Conservation (phyloP, 2,797 vertebrate genomes). For the Falco novaeseelandiae region DNA sequence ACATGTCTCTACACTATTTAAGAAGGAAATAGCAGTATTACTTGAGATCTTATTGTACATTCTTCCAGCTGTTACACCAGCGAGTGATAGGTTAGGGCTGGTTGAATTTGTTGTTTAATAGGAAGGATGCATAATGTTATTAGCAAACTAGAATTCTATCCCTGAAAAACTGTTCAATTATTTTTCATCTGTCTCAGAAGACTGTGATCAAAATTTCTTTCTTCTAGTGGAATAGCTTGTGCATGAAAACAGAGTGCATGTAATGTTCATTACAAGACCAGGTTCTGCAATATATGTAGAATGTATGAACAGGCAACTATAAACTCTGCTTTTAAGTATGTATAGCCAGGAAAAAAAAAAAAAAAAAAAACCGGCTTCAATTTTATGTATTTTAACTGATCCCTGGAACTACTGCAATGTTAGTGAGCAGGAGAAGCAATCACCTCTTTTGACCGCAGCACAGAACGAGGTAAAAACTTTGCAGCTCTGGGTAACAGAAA, state of each 20-base stretch:
- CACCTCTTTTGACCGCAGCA: not conserved
- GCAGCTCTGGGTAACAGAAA: not conserved
- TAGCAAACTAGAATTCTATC: not conserved
- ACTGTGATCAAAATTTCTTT: not conserved
- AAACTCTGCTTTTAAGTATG: not conserved
- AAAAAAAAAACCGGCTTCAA: not conserved
- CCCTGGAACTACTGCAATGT: not conserved
- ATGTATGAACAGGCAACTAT: not conserved
- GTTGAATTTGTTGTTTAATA: not conserved
- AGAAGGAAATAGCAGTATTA: not conserved
- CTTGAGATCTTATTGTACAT: not conserved
- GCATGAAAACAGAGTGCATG: not conserved
- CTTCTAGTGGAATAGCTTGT: not conserved
- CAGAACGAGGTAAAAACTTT: not conserved
- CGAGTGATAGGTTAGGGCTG: not conserved
- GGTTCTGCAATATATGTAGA: not conserved
- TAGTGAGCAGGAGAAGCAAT: not conserved
- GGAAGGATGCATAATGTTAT: not conserved
- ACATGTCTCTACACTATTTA: not conserved
- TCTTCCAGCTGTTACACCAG: not conserved
- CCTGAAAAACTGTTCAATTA: not conserved
- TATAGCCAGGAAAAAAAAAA: not conserved
- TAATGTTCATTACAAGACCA: not conserved
- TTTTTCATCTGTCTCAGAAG: not conserved
- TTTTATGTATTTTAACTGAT: not conserved